Evolutionary conservation across 2,113 vertebrate genomes (phyloP), one percentile per base, ranked within the genome.

Genomic region (Gallinago jamesoni): DNA sequence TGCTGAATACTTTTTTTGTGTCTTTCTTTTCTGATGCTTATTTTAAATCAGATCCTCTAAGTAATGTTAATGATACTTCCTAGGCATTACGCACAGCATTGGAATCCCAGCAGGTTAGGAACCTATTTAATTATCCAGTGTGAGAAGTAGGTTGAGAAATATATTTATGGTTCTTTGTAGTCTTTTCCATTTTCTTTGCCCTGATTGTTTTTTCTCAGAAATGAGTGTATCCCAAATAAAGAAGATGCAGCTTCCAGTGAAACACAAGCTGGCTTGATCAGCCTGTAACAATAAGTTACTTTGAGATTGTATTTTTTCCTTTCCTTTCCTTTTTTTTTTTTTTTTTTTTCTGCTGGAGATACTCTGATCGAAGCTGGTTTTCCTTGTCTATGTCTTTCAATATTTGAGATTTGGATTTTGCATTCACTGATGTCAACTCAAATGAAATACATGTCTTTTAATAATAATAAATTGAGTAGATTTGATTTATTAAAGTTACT

Each of bases 71-170:
- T 45, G 50, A 35, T 64, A 28, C 14, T 92, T 95, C 35, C 39
- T 64, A 67, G 79, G 33, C 19, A 39, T 83, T 78, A 21, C 78
- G 76, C n/a, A 56, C 52, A 56, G 33, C 21, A 30, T 6, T 89
- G 62, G 69, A 87, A 70, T 91, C 90, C 63, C 79, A 57, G 3
- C 30, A 81, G 72, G 52, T 72, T 90, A 93, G 52, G 84, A 94
- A 82, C 62, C 57, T 79, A 57, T 83, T 90, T 95, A 92, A 89
- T 91, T 75, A 79, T 45, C 69, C 53, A 45, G 16, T 14, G 23
- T 67, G 64, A 86, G 83, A 92, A 93, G 50, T 84, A 94, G 91
- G 43, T 72, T 91, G 84, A 66, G 20, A 91, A 92, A 82, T 76
- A 23, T 76, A 60, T 89, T 89, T 94, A 66, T 87, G 59, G 53